Evolutionary conservation across 2,797 vertebrate species (phyloP), one percentile per base, ranked within the genome.

Genomic region (Lagocephalus sceleratus): DNA sequence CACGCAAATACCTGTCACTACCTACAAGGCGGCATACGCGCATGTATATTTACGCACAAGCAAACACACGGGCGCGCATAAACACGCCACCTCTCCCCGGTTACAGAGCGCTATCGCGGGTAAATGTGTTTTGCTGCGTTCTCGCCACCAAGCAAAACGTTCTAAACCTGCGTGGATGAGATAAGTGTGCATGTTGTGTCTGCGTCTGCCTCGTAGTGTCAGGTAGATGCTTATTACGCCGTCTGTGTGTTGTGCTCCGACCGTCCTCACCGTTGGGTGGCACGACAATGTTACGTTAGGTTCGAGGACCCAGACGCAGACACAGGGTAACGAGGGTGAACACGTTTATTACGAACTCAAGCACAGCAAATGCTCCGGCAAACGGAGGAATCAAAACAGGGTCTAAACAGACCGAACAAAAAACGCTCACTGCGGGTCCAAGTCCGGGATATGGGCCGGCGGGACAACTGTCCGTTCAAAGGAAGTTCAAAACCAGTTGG

Each of bases 211-310:
- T 19, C 51, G 49, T 23, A 45, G 58, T 78, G 68, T 71, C 66
- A 68, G 71, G 71, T 76, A 74, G 51, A 58, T 59, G 49, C 70
- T 82, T 64, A 70, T 85, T 83, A 81, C 82, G 67, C 54, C 59
- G 56, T 57, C 67, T 65, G 70, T 78, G 70, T 75, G 68, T 83
- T 86, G 84, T 83, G 85, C 68, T 83, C 85, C 88, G 86, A 81
- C 82, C 86, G 88, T 90, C 86, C 85, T 81, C 52, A 52, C 58
- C 62, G 71, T 70, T 71, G 53, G 63, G 71, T 87, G 84, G 73
- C 77, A 81, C 64, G 71, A 60, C n/a, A n/a, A n/a, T n/a, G n/a
- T n/a, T n/a, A n/a, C n/a, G n/a, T n/a, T n/a, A n/a, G n/a, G n/a
- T n/a, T n/a, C n/a, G n/a, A n/a, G n/a, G n/a, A n/a, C n/a, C n/a